phyloP scores from a whole-genome alignment of 2,113 vertebrate species.

The Myotis brandtii region DNA sequence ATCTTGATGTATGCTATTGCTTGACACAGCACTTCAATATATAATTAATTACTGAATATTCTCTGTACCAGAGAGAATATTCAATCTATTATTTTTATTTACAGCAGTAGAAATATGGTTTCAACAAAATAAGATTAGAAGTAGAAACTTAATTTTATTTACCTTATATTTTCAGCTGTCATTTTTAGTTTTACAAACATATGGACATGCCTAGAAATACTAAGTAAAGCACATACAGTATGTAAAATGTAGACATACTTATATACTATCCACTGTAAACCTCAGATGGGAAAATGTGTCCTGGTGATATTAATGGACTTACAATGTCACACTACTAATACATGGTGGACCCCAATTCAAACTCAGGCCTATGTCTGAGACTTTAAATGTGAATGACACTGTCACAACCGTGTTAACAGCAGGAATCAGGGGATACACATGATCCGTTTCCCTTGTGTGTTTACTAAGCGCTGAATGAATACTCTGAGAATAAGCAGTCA shows the following conservation, averaged over 20 bases:
- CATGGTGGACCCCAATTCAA: neutral
- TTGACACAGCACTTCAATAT: constrained; percentile 25
- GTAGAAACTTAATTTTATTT: constrained; percentile 32
- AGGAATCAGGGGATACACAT: neutral
- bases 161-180: neutral
- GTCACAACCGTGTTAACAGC: neutral
- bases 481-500: neutral
- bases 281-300: neutral
- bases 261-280: neutral
- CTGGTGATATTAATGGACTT: neutral
- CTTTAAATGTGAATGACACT: neutral
- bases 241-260: neutral
- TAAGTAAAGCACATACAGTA: neutral
- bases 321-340: neutral
- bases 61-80: neutral
- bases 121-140: constrained; percentile 51
- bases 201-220: constrained; percentile 12
- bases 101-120: constrained; percentile 30
- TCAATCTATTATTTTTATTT: constrained; percentile 45
- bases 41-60: constrained; percentile 7
- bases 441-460: neutral
- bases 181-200: constrained; percentile 46
- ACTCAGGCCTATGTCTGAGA: neutral
- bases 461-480: neutral
- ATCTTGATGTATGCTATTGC: constrained; percentile 26